Conservation (phyloP, 2,797 vertebrate genomes). For the Thalassophryne amazonica region DNA sequence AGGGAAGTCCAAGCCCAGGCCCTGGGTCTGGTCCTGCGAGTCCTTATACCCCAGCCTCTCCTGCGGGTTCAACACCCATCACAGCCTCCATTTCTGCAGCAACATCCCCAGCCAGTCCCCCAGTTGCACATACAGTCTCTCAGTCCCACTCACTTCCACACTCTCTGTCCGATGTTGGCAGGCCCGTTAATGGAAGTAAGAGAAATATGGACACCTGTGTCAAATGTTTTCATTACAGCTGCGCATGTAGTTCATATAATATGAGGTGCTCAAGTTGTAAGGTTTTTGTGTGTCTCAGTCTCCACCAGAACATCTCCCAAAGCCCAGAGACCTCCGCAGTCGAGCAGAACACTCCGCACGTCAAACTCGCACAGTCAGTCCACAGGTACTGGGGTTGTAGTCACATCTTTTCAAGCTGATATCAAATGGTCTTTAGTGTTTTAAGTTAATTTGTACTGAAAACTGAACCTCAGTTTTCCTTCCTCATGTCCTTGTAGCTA, state of each 20-base stretch:
- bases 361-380: slow-evolving; percentile 64
- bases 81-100: slow-evolving; percentile 46
- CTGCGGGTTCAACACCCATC: slow-evolving; percentile 37
- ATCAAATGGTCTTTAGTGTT: background rate
- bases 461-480: background rate
- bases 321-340: slow-evolving; percentile 70
- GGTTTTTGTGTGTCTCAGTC: slow-evolving; percentile 35
- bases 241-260: background rate
- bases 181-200: slow-evolving; percentile 71
- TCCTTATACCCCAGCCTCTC: slow-evolving; percentile 57
- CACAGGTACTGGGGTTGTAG: slow-evolving; percentile 38
- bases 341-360: slow-evolving; percentile 59
- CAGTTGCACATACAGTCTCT: slow-evolving; percentile 60
- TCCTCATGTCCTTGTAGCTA: slow-evolving; percentile 40
- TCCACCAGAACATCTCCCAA: slow-evolving; percentile 70
- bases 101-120: slow-evolving; percentile 60
- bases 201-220: background rate
- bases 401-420: background rate
- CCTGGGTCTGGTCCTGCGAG: slow-evolving; percentile 49
- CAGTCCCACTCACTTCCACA: slow-evolving; percentile 73
- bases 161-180: slow-evolving; percentile 59
- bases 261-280: background rate
- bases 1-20: slow-evolving; percentile 62
- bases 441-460: background rate
- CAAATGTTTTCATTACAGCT: background rate